Evolutionary conservation across 37 sponge, comb jelly and placozoan genomes (phyloP), one percentile per base, ranked within the genome.

Genomic region (Chondrilla cf. caribensis): DNA sequence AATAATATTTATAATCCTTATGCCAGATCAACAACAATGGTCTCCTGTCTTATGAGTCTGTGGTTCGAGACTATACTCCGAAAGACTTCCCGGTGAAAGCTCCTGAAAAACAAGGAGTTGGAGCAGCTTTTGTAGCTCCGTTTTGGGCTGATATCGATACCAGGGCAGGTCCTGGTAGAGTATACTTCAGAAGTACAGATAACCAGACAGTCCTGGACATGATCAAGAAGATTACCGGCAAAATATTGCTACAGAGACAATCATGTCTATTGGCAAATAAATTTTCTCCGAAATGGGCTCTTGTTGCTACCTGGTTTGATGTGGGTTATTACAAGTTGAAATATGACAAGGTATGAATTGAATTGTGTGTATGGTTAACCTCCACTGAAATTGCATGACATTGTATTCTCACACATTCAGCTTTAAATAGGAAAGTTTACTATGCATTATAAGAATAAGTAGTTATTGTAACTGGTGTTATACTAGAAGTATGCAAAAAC

Each of bases 81-180:
- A 3, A 2, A 68, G 70, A 68, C 31, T 68, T 68, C 7, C 70
- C 70, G 19, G 1, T 68, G 35, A 29, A 4, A 4, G 37, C 70
- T 29, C n/a, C n/a, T n/a, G 37, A 2, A 3, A 36, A 3, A 29
- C 2, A 37, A 68, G 70, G 70, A 21, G 37, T 68, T 2, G 37
- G 70, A 68, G 70, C 18, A 21, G 70, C 70, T 7, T 68, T 68
- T 29, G 31, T 68, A 9, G 70, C 70, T 35, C 70, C 70, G 3
- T 68, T 35, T 37, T 68, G 70, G 70, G 70, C 70, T 9, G 70
- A 68, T 68, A 37, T 68, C 3, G 70, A 68, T 29, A 68, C 70
- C 37, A 68, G 70, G 35, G 70, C 19, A 35, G 70, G 37, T 21
- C 33, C 18, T 68, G 70, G 70, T 3, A 68, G 35, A 29, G 37